These are phyloP conservation scores for Ranitomeya imitator DNA, from an alignment of 2,113 vertebrate species.

Conservation along the genomic window DNA sequence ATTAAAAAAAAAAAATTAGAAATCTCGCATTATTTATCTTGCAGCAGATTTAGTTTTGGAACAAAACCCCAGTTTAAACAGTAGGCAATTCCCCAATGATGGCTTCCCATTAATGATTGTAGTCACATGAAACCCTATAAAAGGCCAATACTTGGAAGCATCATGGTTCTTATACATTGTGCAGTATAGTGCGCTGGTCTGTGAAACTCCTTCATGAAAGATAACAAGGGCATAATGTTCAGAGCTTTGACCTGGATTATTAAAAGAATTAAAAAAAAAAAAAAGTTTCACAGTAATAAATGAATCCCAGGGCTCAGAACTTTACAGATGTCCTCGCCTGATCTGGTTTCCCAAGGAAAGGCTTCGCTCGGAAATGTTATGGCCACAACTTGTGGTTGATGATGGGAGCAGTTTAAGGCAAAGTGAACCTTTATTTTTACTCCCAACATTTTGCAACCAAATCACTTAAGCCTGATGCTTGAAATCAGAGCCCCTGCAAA, in stretches of 20 bases:
- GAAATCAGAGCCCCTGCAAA: neutral
- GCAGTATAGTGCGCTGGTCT: too few relatives aligned
- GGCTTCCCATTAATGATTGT: too few relatives aligned
- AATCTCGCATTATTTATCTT: too few relatives aligned
- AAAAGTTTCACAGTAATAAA: constrained; percentile 1
- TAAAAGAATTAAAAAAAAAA: neutral
- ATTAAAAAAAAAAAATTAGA: too few relatives aligned
- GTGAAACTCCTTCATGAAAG: neutral
- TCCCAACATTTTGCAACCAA: neutral
- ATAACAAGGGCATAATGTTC: constrained; percentile 29
- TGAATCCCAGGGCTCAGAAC: constrained; percentile 14
- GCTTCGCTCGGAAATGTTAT: neutral
- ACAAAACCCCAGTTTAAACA: too few relatives aligned
- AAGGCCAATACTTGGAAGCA: neutral
- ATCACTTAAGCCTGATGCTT: neutral
- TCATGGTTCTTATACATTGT: too few relatives aligned
- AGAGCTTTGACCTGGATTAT: constrained; percentile 19
- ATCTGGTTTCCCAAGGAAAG: neutral
- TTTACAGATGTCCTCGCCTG: neutral
- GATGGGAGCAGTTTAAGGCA: neutral
- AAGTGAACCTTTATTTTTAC: neutral
- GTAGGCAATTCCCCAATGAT: too few relatives aligned
- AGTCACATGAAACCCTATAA: too few relatives aligned
- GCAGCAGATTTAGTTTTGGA: too few relatives aligned
- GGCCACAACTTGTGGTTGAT: neutral